These are phyloP conservation scores for Drosophila histrio DNA, from an alignment of 2,888 invertebrate species.

Conservation along the genomic window DNA sequence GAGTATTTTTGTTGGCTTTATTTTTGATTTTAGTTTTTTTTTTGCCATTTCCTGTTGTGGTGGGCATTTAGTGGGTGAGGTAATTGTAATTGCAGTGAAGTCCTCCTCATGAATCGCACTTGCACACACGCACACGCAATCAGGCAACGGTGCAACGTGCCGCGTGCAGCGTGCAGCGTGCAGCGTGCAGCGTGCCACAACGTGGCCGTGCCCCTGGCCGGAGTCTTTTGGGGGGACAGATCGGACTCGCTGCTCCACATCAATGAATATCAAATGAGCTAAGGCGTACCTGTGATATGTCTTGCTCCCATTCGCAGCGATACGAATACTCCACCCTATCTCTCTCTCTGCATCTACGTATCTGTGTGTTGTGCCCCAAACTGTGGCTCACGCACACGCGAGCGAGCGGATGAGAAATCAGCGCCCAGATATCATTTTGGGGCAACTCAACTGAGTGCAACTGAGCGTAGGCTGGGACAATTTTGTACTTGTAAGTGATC, in stretches of 20 bases:
- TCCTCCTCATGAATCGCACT: conserved; percentile 45
- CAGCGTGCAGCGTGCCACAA: conserved; percentile 4
- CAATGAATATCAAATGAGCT: conserved; percentile 82
- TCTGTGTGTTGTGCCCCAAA: conserved; percentile 23
- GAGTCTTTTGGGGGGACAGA: conserved; percentile 39
- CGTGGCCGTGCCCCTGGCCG: conserved; percentile 61
- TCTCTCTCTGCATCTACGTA: conserved; percentile 31
- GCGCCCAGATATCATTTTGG: conserved; percentile 63
- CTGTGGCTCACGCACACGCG: conserved; percentile 59
- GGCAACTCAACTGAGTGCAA: conserved; percentile 37
- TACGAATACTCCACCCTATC: conserved; percentile 26
- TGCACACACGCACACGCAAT: conserved; percentile 34
- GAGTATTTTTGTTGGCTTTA: conserved; percentile 19
- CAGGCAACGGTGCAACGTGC: conserved; percentile 12
- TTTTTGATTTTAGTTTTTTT: background rate
- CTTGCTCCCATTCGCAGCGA: conserved; percentile 72
- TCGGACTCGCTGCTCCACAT: conserved; percentile 74
- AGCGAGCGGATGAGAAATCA: conserved; percentile 59
- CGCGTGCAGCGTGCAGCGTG: background rate
- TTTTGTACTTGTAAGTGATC: conserved; percentile 77
- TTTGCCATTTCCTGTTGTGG: conserved; percentile 59
- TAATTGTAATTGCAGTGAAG: conserved; percentile 57
- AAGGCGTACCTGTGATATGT: conserved; percentile 71
- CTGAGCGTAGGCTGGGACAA: conserved; percentile 73
- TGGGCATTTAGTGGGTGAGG: conserved; percentile 64